These are phyloP conservation scores for Rhopalosiphum nymphaeae DNA, from an alignment of 2,888 invertebrate genomes.

Conservation along the genomic window DNA sequence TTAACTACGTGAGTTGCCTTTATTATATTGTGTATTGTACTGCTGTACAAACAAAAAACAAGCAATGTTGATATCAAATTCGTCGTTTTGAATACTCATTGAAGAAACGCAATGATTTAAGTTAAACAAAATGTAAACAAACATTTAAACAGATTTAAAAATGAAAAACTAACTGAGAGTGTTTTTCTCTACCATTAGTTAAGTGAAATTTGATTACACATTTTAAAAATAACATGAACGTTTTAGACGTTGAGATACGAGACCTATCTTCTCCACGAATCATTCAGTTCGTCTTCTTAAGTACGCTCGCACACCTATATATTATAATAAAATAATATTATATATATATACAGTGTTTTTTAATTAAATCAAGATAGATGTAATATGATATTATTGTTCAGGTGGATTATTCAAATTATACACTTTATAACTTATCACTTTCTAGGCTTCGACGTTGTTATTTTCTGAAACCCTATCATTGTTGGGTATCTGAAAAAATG, in stretches of 20 bases:
- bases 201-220: background rate
- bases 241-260: background rate
- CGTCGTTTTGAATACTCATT: background rate
- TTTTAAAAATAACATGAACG: background rate
- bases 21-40: background rate
- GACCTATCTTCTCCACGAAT: background rate
- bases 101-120: background rate
- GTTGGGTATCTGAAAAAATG: background rate
- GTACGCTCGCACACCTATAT: background rate
- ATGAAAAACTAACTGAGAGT: background rate
- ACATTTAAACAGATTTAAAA: background rate
- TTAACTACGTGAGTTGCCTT: background rate
- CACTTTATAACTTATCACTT: conserved; percentile 55
- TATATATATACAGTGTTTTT: background rate
- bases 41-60: background rate
- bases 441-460: conserved; percentile 38
- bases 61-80: background rate
- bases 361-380: conserved; percentile 44
- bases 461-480: conserved; percentile 46
- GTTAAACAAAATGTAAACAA: background rate
- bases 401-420: conserved; percentile 50
- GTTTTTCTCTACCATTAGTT: background rate
- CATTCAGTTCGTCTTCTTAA: background rate
- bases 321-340: background rate
- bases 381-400: conserved; percentile 37